A percentile compares a stretch with the other conserved stretches of the same genome.
Conservation (phyloP, 2,113 vertebrate species). For the Crotalus helleri region DNA sequence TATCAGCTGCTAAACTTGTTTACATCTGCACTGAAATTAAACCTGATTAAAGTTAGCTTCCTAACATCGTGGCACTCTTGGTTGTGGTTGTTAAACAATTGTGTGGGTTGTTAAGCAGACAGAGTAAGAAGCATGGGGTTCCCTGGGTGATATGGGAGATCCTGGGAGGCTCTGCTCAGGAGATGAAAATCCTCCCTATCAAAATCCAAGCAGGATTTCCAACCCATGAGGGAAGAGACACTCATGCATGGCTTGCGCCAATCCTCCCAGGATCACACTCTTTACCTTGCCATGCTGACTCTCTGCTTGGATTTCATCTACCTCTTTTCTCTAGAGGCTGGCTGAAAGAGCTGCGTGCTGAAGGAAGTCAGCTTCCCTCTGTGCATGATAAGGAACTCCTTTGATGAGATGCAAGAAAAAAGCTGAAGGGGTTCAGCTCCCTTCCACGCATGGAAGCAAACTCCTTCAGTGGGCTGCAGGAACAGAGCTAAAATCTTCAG, state of each 20-base stretch:
- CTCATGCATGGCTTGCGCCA: not conserved
- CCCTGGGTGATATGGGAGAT: not conserved
- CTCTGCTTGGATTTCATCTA: not conserved
- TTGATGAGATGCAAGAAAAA: not conserved
- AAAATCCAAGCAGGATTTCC: not conserved
- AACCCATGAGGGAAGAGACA: not conserved
- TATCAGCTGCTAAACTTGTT: not conserved
- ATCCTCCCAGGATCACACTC: not conserved
- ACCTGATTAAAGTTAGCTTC: not conserved
- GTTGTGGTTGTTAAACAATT: not conserved
- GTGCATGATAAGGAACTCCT: not conserved
- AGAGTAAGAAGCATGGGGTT: not conserved
- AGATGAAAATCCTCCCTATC: not conserved
- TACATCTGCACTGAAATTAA: not conserved
- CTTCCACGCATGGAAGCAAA: not conserved
- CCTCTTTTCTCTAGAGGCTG: not conserved
- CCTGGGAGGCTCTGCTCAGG: not conserved
- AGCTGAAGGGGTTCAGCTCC: not conserved
- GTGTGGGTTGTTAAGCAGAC: not conserved
- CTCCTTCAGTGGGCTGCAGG: not conserved
- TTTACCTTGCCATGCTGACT: not conserved
- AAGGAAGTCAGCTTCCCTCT: not conserved
- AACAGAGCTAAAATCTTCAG: not conserved
- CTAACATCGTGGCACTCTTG: not conserved
- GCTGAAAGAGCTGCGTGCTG: not conserved